Evolutionary conservation across 2,888 invertebrate genomes (phyloP).

Genomic region (Drosophila affinis): DNA sequence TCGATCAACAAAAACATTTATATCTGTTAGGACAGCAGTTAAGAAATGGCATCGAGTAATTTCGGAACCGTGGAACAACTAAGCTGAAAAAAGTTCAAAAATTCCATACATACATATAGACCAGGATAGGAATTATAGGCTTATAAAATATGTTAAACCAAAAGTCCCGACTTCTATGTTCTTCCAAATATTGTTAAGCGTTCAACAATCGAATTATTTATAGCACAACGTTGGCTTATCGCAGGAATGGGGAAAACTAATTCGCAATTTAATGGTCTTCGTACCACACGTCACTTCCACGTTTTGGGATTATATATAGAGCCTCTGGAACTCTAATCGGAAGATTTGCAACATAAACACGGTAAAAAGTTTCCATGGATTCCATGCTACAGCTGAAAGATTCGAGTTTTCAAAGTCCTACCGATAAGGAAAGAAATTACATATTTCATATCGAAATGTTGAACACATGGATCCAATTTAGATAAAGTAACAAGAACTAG

Average conservation of each 20-base stretch:
- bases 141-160: not conserved
- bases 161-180: not conserved
- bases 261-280: not conserved
- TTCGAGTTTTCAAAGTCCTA: not conserved
- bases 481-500: not conserved
- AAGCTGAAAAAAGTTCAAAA: not conserved
- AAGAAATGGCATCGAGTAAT: not conserved
- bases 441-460: constrained; percentile 6
- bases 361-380: constrained; percentile 11
- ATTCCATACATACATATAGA: not conserved
- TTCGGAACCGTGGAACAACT: not conserved
- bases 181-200: not conserved
- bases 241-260: not conserved
- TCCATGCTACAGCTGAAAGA: not conserved
- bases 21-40: not conserved
- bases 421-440: not conserved
- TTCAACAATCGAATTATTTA: constrained; percentile 7
- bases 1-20: constrained; percentile 11
- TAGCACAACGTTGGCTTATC: constrained; percentile 15
- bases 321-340: constrained; percentile 12
- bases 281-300: not conserved
- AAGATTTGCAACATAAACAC: not conserved
- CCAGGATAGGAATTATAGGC: no score
- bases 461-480: not conserved
- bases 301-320: constrained; percentile 3